Evolutionary conservation across 35 echinoderm and acorn worm species (phyloP), one percentile per base, ranked within the genome.

Genomic region (Diadema setosum): DNA sequence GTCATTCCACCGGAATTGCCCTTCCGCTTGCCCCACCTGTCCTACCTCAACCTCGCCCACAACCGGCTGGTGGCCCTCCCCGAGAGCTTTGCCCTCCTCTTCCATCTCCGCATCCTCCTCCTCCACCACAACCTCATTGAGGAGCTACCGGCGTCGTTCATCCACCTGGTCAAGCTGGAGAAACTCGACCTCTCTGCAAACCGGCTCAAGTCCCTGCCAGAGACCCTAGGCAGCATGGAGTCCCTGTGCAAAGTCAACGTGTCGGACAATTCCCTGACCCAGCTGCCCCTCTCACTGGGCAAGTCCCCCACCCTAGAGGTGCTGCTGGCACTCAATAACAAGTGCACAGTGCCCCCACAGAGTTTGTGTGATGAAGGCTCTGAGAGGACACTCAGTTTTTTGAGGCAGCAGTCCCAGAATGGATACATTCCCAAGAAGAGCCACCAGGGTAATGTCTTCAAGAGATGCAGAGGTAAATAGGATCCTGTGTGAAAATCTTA

Each of bases 81-180:
- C 8, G 86, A 94, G 11, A 94, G 92, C 70, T 94, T 94, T 39
- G 48, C 86, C 17, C 87, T 94, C 5, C 87, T 94, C 1, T 94
- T 94, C 57, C 92, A 94, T 52, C 82, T 94, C 14, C 76, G 85
- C 36, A 94, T 70, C 2, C 70, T 94, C 4, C 92, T 89, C 30
- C 43, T 94, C 15, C 41, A 94, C 44, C 92, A 94, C 57, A 94
- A 94, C 56, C 34, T 44, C 23, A 40, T 94, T 18, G 43, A 94
- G 67, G 40, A 63, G 18, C 81, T 94, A 26, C 92, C 92, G 5
- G 87, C 89, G 40, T 86, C 92, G 8, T 94, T 94, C 39, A 85
- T 94, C 24, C 81, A 94, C 50, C 83, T 94, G 0, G 92, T 94
- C 0, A 94, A 94, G 46, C 82, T 94, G 12, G 75, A 94, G 60